Evolutionary conservation across 2,113 vertebrate genomes (phyloP).

Genomic region (Clarias macrocephalus): DNA sequence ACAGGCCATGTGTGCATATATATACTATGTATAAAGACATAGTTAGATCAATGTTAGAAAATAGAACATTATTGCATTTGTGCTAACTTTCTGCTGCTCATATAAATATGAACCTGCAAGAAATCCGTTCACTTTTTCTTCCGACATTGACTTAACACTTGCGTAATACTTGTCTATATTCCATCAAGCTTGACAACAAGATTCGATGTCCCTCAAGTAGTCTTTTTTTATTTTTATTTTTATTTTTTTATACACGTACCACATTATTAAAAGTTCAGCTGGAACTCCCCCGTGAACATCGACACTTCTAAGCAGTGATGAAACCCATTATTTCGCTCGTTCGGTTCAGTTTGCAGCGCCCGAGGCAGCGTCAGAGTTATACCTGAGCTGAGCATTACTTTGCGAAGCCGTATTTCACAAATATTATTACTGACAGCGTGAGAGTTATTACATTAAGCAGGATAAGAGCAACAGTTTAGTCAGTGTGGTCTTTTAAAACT

Average conservation of each 20-base stretch:
- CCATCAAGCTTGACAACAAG: not conserved
- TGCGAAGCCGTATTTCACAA: slow-evolving; percentile 6
- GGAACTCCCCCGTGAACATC: not conserved
- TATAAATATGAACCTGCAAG: not conserved
- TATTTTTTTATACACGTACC: not conserved
- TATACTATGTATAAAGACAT: not conserved
- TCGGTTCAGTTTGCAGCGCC: not conserved
- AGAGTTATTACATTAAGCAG: not conserved
- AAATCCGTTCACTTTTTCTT: not conserved
- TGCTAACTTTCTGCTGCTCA: not conserved
- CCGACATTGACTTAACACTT: not conserved
- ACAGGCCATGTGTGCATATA: not conserved
- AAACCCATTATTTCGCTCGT: not conserved
- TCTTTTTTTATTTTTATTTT: not conserved
- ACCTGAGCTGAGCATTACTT: not conserved
- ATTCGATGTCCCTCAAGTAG: not conserved
- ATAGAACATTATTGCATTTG: not conserved
- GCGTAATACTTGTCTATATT: not conserved
- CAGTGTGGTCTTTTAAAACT: not conserved
- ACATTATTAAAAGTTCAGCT: not conserved
- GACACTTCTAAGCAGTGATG: not conserved
- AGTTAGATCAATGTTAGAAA: not conserved
- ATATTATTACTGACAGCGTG: slow-evolving; percentile 22
- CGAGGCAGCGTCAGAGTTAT: not conserved
- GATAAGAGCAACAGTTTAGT: not conserved